Evolutionary conservation across 1,140 invertebrate species (phyloP), one percentile per base, ranked within the genome.

Genomic region (Phthorimaea operculella): DNA sequence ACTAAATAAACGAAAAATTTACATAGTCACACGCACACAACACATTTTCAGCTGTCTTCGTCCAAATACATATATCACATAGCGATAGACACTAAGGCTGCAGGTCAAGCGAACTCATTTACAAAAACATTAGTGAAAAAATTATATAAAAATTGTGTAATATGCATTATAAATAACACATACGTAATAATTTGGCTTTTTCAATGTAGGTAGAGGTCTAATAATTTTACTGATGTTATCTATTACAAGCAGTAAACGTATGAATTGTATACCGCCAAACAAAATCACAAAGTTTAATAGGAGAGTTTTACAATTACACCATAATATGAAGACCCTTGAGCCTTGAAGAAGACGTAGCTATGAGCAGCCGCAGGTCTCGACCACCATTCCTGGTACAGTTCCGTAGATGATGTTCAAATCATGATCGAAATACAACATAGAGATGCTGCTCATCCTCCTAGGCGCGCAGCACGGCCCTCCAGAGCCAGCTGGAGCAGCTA

Each of bases 381-480:
- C 95, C 33, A 96, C 93, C 96, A 98, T 98, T 21, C 94, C 94
- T 0, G 94, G 94, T 62, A 98, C 88, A 54, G 92, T 90, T 60
- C 94, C 94, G 75, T 94, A 93, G 56, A 97, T 92, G 67, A 98
- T 94, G 78, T 96, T 95, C 58, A 91, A 88, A 60, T 95, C 91
- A 58, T 93, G 89, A 83, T 98, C 94, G 85, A 96, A 96, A 83
- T 98, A 98, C 36, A 98, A 89, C 91, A 98, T 96, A 21, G 92
- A 94, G 68, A 98, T 96, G 64, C 94, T 89, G 58, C 92, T 94
- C 87, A 97, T 90, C 76, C 94, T 93, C 42, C 94, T 87, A 0
- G 96, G 95, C 0, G 95, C 93, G 78, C 96, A 98, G 77, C 96
- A 98, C 0, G 96, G 94, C 0, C 92, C 92, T 4, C 90, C 90